Conservation (phyloP, 2,888 invertebrate genomes). For the Homarus gammarus region DNA sequence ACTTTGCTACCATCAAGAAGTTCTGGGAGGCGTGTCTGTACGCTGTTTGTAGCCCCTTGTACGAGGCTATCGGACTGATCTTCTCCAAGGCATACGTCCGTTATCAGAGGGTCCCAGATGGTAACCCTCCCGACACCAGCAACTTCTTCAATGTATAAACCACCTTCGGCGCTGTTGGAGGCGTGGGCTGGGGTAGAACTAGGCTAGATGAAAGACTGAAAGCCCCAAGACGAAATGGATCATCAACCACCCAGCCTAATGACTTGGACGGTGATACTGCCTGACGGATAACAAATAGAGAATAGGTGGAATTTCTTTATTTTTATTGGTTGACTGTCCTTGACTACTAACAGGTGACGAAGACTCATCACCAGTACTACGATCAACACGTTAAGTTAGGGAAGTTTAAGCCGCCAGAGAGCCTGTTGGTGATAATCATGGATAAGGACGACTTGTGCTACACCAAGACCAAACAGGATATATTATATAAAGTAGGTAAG, state of each 20-base stretch:
- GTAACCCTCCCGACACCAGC: conserved; percentile 37
- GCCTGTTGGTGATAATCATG: too few species aligned
- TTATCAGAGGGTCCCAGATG: conserved; percentile 79
- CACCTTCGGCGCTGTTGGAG: background rate
- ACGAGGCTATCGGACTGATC: conserved; percentile 83
- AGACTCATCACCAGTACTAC: too few species aligned
- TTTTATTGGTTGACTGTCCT: too few species aligned
- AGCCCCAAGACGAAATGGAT: background rate
- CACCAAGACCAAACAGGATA: too few species aligned
- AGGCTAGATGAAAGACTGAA: background rate
- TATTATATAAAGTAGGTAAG: too few species aligned
- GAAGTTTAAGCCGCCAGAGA: too few species aligned
- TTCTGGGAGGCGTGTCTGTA: conserved; percentile 83
- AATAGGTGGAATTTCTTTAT: too few species aligned
- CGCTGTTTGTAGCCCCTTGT: conserved; percentile 83
- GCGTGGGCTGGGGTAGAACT: background rate
- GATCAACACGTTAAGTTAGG: too few species aligned
- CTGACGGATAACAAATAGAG: too few species aligned
- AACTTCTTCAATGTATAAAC: conserved; percentile 64
- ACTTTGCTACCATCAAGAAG: conserved; percentile 80
- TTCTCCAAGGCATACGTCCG: conserved; percentile 84
- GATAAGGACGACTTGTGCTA: too few species aligned
- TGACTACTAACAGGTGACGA: too few species aligned
- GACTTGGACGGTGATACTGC: too few species aligned
- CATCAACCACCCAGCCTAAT: background rate